A percentile compares a stretch with the other conserved stretches of the same genome.
Evolutionary conservation across 2,797 vertebrate species (phyloP).

Genomic region (Sus cebifrons): DNA sequence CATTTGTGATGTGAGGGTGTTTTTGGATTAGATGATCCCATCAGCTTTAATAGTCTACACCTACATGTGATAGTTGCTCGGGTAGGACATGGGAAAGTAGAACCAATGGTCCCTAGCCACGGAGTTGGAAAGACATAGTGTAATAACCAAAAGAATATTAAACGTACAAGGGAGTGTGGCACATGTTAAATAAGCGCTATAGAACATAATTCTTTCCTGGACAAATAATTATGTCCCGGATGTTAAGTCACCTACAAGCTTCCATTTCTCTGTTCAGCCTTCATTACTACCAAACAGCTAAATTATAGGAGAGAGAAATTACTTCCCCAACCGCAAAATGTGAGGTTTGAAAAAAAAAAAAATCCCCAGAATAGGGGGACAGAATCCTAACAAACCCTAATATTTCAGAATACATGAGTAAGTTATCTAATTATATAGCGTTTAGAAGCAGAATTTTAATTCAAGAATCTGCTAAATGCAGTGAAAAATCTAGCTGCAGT

Average conservation of each 20-base stretch:
- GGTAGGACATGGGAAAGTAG: background rate
- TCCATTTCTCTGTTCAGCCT: slow-evolving; percentile 45
- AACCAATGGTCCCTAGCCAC: background rate
- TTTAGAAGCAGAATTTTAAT: slow-evolving; percentile 54
- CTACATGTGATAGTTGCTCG: background rate
- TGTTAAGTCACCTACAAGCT: slow-evolving; percentile 1
- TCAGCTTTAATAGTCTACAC: background rate
- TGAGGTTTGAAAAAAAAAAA: background rate
- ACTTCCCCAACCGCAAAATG: background rate
- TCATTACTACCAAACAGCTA: background rate
- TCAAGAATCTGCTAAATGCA: slow-evolving; percentile 34
- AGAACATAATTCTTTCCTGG: background rate
- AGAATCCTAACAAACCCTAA: background rate
- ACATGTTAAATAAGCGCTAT: background rate
- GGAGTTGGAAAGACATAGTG: background rate
- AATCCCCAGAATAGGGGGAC: background rate
- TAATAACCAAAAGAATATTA: slow-evolving; percentile 5
- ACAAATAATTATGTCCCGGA: background rate
- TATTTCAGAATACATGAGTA: slow-evolving; percentile 53
- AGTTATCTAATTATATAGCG: background rate
- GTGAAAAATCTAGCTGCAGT: background rate
- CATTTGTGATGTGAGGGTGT: background rate
- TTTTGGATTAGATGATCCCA: background rate
- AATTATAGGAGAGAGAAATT: background rate
- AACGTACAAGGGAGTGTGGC: background rate